A percentile compares a stretch with the other conserved stretches of the same genome.
Evolutionary conservation across 2,888 invertebrate genomes (phyloP).

Genomic region (Choreutis nemorana): DNA sequence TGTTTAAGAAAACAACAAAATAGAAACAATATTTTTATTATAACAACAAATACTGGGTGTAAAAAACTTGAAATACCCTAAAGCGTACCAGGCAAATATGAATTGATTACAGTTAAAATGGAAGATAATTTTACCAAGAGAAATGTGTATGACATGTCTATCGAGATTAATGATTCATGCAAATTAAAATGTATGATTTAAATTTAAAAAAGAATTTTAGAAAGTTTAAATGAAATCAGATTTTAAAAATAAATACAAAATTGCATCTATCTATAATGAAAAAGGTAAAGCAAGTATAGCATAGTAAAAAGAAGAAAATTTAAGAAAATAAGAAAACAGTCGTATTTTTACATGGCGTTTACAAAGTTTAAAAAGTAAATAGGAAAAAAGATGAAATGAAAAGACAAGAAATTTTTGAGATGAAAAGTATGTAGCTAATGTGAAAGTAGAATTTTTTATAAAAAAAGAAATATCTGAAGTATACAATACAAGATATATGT

Average conservation of each 20-base stretch:
- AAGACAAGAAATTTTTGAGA: slow-evolving; percentile 1
- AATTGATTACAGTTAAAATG: too few species aligned
- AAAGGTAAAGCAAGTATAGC: slow-evolving; percentile 4
- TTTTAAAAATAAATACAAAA: too few species aligned
- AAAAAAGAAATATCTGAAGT: background rate
- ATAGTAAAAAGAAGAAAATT: slow-evolving; percentile 2
- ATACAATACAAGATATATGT: background rate
- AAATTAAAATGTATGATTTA: too few species aligned
- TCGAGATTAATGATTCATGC: too few species aligned
- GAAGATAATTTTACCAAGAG: too few species aligned
- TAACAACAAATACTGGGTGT: slow-evolving; percentile 24
- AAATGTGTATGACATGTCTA: too few species aligned
- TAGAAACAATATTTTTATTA: slow-evolving; percentile 8
- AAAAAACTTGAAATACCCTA: slow-evolving; percentile 23
- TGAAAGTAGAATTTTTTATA: background rate
- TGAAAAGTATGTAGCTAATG: too few species aligned
- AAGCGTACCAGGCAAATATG: slow-evolving; percentile 37
- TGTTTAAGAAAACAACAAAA: slow-evolving; percentile 1
- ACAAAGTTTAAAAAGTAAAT: slow-evolving; percentile 2
- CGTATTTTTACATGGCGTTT: too few species aligned
- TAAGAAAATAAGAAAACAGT: slow-evolving; percentile 2
- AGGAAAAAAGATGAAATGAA: slow-evolving; percentile 1
- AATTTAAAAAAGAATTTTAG: too few species aligned
- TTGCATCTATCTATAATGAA: background rate
- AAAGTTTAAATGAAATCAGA: too few species aligned